Conservation (phyloP, 2,113 vertebrate genomes). For the Struthidea cinerea region DNA sequence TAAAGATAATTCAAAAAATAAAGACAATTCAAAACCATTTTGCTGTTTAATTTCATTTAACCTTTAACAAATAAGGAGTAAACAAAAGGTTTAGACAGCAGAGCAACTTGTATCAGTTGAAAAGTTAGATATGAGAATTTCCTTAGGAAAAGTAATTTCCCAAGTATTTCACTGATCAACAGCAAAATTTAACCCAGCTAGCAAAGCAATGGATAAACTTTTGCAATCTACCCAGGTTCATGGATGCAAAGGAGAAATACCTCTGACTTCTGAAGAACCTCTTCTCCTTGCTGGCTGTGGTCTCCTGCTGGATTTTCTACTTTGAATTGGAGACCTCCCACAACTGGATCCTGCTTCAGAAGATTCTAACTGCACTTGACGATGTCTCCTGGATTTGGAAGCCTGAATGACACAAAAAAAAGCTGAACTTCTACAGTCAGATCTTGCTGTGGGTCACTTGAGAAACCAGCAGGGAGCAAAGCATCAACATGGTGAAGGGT, state of each 20-base stretch:
- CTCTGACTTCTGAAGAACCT: slow-evolving; percentile 34
- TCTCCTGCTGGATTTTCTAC: neutral
- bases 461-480: neutral
- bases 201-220: neutral
- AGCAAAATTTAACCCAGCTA: neutral
- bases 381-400: slow-evolving; percentile 84
- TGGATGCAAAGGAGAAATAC: slow-evolving; percentile 38
- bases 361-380: slow-evolving; percentile 77
- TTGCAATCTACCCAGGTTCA: neutral
- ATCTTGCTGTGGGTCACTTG: neutral
- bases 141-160: neutral
- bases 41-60: neutral
- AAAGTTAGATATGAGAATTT: neutral
- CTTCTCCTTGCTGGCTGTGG: slow-evolving; percentile 18
- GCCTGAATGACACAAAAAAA: slow-evolving; percentile 61
- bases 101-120: neutral
- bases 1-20: neutral
- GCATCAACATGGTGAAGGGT: neutral
- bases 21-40: neutral
- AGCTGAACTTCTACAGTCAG: neutral
- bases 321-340: neutral
- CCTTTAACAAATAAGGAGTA: neutral
- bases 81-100: neutral
- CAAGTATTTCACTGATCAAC: neutral
- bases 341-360: slow-evolving; percentile 6